Evolutionary conservation across 2,113 vertebrate species (phyloP).

Genomic region (Melanotaenia duboulayi): DNA sequence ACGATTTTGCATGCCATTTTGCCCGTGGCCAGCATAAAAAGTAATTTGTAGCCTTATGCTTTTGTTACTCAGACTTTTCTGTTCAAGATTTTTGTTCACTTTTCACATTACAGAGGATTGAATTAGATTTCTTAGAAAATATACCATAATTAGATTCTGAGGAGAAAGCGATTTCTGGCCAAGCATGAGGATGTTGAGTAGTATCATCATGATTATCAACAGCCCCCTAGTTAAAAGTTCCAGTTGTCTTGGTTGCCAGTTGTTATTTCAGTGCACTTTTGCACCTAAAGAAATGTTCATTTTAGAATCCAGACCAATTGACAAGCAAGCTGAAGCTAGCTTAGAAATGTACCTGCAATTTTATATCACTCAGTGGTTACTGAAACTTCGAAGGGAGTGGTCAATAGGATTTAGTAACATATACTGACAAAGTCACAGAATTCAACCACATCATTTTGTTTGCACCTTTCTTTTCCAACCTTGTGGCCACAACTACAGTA

Average conservation of each 20-base stretch:
- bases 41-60: conserved; percentile 33
- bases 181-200: too few species aligned
- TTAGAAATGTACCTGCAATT: background rate
- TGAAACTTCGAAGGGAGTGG: background rate
- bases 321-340: background rate
- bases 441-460: background rate
- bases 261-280: background rate
- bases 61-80: background rate
- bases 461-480: background rate
- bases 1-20: conserved; percentile 99
- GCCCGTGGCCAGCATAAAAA: conserved; percentile 92
- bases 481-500: background rate
- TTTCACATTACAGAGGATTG: too few species aligned
- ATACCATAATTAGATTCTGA: too few species aligned
- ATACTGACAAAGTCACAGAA: background rate
- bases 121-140: too few species aligned
- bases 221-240: background rate
- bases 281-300: background rate
- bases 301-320: too few species aligned
- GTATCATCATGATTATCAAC: background rate
- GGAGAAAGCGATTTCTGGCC: too few species aligned
- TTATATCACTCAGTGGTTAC: too few species aligned
- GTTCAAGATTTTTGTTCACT: too few species aligned
- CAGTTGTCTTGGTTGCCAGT: background rate
- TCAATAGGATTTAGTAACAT: background rate